Percentiles rank a stretch among this genome's conserved stretches.
phyloP scores from a whole-genome alignment of 1,140 invertebrate species.

The Helicoverpa zea region DNA sequence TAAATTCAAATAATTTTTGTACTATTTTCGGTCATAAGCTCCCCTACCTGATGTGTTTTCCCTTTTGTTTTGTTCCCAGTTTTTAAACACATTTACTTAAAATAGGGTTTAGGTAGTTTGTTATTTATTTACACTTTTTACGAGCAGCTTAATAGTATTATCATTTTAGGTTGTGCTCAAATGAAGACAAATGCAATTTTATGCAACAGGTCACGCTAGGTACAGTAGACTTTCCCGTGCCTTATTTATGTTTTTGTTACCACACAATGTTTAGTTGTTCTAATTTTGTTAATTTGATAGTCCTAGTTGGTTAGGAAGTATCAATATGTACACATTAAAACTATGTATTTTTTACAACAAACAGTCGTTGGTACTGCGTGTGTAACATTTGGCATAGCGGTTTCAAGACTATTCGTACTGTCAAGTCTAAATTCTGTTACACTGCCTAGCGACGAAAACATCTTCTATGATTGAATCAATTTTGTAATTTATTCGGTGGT shows the following conservation, averaged over 20 bases:
- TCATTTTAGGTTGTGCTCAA: slow-evolving; percentile 34
- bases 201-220: not conserved
- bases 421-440: slow-evolving; percentile 58
- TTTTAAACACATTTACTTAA: slow-evolving; percentile 9
- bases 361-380: slow-evolving; percentile 57
- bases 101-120: slow-evolving; percentile 28
- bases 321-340: not conserved
- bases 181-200: not conserved
- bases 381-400: slow-evolving; percentile 62
- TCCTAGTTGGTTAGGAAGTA: slow-evolving; percentile 9
- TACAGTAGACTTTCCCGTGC: not conserved
- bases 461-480: slow-evolving; percentile 15
- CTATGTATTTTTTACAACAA: not conserved
- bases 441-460: slow-evolving; percentile 60
- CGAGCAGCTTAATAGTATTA: slow-evolving; percentile 22
- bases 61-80: slow-evolving; percentile 10
- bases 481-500: not conserved
- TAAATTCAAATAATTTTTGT: not conserved
- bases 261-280: not conserved
- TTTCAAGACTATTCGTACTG: slow-evolving; percentile 54
- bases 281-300: slow-evolving; percentile 25
- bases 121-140: slow-evolving; percentile 25
- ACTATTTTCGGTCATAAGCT: not conserved
- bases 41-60: not conserved
- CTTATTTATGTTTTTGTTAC: not conserved